phyloP scores from a whole-genome alignment of 1,140 invertebrate genomes.

The Drosophila nigromelanica region DNA sequence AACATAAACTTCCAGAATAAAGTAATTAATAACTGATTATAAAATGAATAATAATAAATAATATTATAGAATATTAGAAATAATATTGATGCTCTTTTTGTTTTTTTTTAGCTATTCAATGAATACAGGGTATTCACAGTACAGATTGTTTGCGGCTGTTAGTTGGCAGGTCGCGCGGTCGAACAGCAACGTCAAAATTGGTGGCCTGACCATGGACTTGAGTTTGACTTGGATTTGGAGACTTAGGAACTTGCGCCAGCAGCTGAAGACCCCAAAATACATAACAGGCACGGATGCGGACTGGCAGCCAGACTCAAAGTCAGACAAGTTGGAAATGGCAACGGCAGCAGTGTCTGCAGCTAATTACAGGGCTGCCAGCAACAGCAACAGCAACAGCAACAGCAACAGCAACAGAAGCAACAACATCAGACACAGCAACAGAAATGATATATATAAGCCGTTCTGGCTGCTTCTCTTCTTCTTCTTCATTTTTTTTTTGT shows the following conservation, averaged over 20 bases:
- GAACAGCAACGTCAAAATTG: conserved; percentile 69
- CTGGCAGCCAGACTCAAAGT: conserved; percentile 21
- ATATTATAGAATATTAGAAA: too few species aligned
- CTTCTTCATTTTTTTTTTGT: conserved; percentile 13
- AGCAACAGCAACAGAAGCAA: conserved; percentile 8
- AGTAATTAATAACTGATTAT: too few species aligned
- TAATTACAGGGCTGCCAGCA: conserved; percentile 76
- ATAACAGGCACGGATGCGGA: conserved; percentile 47
- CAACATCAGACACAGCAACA: conserved; percentile 39
- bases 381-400: conserved; percentile 17
- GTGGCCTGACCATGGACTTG: conserved; percentile 65
- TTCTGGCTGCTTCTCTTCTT: conserved; percentile 28
- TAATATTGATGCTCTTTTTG: too few species aligned
- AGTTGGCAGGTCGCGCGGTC: conserved; percentile 56
- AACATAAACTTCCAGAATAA: too few species aligned
- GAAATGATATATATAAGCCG: conserved; percentile 69
- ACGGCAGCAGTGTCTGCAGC: conserved; percentile 67
- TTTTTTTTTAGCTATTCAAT: not conserved
- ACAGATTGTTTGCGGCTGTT: conserved; percentile 26
- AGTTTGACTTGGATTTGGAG: conserved; percentile 63
- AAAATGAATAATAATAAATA: too few species aligned
- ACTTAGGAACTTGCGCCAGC: conserved; percentile 67
- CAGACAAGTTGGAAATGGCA: conserved; percentile 54
- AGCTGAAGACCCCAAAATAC: conserved; percentile 65
- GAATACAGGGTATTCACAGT: conserved; percentile 21